A percentile compares a stretch with the other conserved stretches of the same genome.
These are phyloP conservation scores for Hirudo medicinalis DNA, from an alignment of 1,140 invertebrate genomes.

Conservation along the genomic window DNA sequence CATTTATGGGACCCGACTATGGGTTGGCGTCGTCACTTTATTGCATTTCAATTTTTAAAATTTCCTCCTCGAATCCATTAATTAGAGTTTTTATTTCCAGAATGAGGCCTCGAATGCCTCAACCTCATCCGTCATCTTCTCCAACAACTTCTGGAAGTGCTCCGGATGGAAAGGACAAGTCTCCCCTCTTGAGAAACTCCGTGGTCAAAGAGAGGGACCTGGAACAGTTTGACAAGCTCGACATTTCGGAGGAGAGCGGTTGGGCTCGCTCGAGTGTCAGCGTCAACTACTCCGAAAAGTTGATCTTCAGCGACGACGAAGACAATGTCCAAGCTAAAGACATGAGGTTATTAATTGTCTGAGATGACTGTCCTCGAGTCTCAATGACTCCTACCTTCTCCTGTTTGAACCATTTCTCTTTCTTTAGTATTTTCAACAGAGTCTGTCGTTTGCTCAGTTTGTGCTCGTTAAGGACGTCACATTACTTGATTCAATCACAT, in stretches of 20 bases:
- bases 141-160: not conserved
- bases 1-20: conserved; percentile 16
- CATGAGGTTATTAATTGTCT: no score
- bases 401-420: no score
- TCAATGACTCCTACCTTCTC: no score
- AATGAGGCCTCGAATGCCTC: not conserved
- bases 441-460: no score
- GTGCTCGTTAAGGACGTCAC: no score
- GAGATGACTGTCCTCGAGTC: no score
- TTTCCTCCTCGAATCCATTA: not conserved
- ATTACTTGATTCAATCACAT: no score
- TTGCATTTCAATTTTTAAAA: not conserved
- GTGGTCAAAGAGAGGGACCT: conserved; percentile 68
- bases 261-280: conserved; percentile 7
- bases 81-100: not conserved
- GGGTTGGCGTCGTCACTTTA: not conserved
- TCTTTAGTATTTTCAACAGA: no score
- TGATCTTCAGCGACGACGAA: conserved; percentile 18
- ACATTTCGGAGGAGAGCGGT: conserved; percentile 6
- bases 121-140: not conserved
- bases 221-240: conserved; percentile 51
- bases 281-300: conserved; percentile 10
- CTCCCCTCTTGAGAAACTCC: not conserved
- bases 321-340: not conserved
- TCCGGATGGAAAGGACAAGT: not conserved